phyloP scores from a whole-genome alignment of 2,113 vertebrate genomes.

The Grammomys surdaster region DNA sequence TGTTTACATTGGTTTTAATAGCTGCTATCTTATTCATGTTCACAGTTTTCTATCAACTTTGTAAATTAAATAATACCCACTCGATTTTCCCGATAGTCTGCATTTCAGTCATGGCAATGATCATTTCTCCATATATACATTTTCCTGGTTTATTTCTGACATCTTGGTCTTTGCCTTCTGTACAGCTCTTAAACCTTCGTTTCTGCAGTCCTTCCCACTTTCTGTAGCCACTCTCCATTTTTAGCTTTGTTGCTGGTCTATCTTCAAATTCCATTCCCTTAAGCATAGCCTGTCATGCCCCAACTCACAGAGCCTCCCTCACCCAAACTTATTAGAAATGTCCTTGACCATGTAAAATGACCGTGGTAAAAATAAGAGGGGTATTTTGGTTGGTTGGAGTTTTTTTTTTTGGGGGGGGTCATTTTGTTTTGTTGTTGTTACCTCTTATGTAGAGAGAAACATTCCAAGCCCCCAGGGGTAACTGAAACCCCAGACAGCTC shows the following conservation, averaged over 20 bases:
- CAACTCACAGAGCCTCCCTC: neutral
- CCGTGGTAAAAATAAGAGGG: neutral
- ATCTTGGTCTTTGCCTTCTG: neutral
- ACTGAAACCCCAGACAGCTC: neutral
- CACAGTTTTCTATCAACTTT: neutral
- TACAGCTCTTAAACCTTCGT: neutral
- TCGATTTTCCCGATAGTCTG: neutral
- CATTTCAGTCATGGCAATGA: neutral
- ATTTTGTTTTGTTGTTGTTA: neutral
- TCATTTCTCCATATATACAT: neutral
- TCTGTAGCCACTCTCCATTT: neutral
- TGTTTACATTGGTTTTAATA: neutral
- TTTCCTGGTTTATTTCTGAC: neutral
- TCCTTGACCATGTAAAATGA: neutral
- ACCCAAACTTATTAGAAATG: neutral
- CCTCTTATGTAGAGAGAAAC: neutral
- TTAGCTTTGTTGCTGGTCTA: neutral
- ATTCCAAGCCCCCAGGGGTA: neutral
- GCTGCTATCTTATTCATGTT: neutral
- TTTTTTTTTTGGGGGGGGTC: neutral
- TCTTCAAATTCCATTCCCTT: constrained; percentile 34
- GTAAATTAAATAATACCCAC: neutral
- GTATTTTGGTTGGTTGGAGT: neutral
- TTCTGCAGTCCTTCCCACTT: neutral
- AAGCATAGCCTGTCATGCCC: neutral